A percentile compares a stretch with the other conserved stretches of the same genome.
Conservation (phyloP, 2,888 invertebrate species). For the Sinhomidia bicolor region DNA sequence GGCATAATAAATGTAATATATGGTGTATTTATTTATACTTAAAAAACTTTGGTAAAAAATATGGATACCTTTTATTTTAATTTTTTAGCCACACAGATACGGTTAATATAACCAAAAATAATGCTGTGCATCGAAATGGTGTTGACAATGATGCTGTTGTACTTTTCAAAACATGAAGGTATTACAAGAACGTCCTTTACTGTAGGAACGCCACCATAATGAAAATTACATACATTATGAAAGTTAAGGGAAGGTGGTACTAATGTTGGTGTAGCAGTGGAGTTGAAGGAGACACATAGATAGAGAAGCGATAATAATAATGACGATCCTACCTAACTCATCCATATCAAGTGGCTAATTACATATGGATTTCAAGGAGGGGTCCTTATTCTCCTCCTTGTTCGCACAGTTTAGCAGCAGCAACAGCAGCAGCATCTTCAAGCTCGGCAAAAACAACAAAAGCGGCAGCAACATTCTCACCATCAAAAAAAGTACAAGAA, state of each 20-base stretch:
- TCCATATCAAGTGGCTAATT: constrained; percentile 73
- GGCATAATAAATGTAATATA: too few relatives aligned
- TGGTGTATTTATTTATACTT: too few relatives aligned
- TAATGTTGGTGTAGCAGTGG: too few relatives aligned
- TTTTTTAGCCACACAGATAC: too few relatives aligned
- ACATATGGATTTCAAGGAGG: constrained; percentile 75
- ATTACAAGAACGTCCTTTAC: neutral
- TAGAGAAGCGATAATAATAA: constrained; percentile 15
- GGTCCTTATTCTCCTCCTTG: constrained; percentile 67
- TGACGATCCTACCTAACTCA: constrained; percentile 66
- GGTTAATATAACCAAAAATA: too few relatives aligned
- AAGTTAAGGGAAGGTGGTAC: too few relatives aligned
- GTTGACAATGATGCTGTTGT: constrained; percentile 39
- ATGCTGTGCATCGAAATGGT: too few relatives aligned
- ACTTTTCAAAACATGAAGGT: neutral
- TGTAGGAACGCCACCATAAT: neutral
- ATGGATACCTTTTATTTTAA: too few relatives aligned
- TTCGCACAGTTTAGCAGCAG: too few relatives aligned
- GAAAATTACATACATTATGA: too few relatives aligned
- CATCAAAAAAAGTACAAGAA: constrained; percentile 19
- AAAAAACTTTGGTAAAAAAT: too few relatives aligned
- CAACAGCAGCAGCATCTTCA: constrained; percentile 58
- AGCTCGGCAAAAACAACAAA: constrained; percentile 36
- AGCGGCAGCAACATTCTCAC: constrained; percentile 29
- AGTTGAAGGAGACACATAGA: constrained; percentile 41